Evolutionary conservation across 1,140 invertebrate genomes (phyloP), one percentile per base, ranked within the genome.

Genomic region (Drosophila nigromelanica): DNA sequence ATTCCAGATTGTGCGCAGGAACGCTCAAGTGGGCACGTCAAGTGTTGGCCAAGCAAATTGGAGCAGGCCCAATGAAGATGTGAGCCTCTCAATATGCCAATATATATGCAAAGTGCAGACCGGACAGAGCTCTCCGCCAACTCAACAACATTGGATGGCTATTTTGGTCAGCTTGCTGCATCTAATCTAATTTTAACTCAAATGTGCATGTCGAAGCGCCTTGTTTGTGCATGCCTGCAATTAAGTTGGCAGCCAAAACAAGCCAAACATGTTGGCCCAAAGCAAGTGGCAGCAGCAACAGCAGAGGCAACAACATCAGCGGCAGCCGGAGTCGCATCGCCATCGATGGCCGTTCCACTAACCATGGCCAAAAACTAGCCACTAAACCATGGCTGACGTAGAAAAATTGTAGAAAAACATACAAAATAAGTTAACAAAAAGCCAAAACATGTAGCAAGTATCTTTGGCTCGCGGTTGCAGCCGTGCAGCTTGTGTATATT

Each of bases 101-200:
- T 43, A 18, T 43, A 39, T 63, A 27, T 63, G 33, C 43, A 73
- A 51, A n/a, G 39, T 56, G 66, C 50, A 59, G 69, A 72, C 61
- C 69, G 69, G 61, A 66, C 61, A 66, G 37, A 55, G 52, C 11
- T n/a, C 8, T 52, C 1, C 24, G 24, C 1, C 14, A 33, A 14
- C 45, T 48, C 11, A 4, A n/a, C 7, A 4, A n/a, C 52, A 43
- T 50, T 35, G 27, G 42, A 14, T 15, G 4, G 21, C 11, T 55
- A 42, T 33, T 21, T 68, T 27, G 37, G 54, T 37, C 62, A 37
- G 50, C 63, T 62, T 60, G 64, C 68, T 61, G 63, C 64, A 89
- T 69, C 73, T 89, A 86, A 86, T 87, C 82, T 87, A 87, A 86
- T 78, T 87, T 87, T 89, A 87, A 87, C 81, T 86, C 47, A 56